Evolutionary conservation across 2,797 vertebrate species (phyloP), one percentile per base, ranked within the genome.

Genomic region (Hafferia zeledoni): DNA sequence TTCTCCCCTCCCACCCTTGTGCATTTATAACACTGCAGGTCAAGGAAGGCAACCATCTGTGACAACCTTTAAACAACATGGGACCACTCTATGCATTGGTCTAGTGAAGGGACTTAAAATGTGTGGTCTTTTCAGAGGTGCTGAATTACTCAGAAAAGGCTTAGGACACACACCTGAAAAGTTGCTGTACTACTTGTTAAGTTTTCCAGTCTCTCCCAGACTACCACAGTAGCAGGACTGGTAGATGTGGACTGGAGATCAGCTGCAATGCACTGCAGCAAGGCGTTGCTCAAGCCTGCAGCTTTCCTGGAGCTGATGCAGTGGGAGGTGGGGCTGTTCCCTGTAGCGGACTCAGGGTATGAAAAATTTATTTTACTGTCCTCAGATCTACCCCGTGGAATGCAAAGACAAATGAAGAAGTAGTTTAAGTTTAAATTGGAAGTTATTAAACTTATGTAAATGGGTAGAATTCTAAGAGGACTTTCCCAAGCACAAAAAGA

Each of bases 281-380:
- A 88, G 60, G 25, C 4, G 9, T 44, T 91, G 71, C 67, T 87
- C 46, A 41, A 68, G 71, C 74, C 30, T 13, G 35, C 82, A 69
- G 61, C 33, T 41, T 59, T 83, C 47, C 56, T 49, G 50, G 31
- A 72, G 65, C 35, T 81, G 56, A 30, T 89, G 72, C 86, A 64
- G 69, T 17, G 10, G n/a, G 47, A 94, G 68, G 44, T 57, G 60
- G 65, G 68, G 28, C n/a, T 83, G 43, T 61, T 89, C 82, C 46
- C 47, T 63, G 60, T 7, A 41, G 39, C 9, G 27, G 49, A 61
- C 63, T 61, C 61, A 55, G 57, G 81, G 60, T 35, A 63, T 60
- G 47, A 87, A 93, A 89, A 49, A 90, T 53, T 59, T 65, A 89
- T 91, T 89, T 31, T 39, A 28, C 35, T 87, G 41, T 41, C 76